Percentiles rank a stretch among this genome's conserved stretches.
These are phyloP conservation scores for Clarias laeviceps DNA, from an alignment of 2,797 vertebrate genomes.

Conservation along the genomic window DNA sequence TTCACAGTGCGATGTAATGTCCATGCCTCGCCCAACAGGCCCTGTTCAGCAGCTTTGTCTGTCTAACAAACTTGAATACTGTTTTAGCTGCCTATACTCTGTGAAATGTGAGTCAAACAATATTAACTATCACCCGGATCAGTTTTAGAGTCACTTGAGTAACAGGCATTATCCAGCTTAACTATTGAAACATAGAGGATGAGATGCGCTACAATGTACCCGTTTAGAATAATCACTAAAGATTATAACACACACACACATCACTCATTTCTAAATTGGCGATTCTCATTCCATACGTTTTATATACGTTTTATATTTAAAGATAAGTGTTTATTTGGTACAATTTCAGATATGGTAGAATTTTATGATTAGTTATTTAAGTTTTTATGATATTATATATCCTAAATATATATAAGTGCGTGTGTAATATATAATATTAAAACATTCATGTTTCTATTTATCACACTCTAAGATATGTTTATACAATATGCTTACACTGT, in stretches of 20 bases:
- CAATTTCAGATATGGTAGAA: not conserved
- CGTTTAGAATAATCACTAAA: not conserved
- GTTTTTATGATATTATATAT: too few relatives aligned
- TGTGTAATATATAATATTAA: too few relatives aligned
- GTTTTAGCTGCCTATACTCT: not conserved
- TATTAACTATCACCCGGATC: not conserved
- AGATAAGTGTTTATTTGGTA: too few relatives aligned
- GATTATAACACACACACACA: too few relatives aligned
- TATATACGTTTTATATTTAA: not conserved
- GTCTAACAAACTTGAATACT: not conserved
- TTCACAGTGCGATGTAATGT: slow-evolving; percentile 43
- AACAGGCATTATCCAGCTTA: not conserved
- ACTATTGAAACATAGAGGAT: not conserved
- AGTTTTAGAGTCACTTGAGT: not conserved
- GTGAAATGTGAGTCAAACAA: not conserved
- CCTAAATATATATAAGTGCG: too few relatives aligned
- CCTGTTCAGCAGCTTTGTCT: slow-evolving; percentile 16
- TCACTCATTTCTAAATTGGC: too few relatives aligned
- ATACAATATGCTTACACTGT: too few relatives aligned
- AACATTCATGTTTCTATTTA: too few relatives aligned
- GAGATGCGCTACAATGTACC: not conserved
- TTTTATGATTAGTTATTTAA: not conserved
- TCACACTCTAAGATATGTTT: not conserved
- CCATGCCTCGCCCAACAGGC: slow-evolving; percentile 35
- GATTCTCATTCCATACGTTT: too few relatives aligned